Base-by-base conservation (phyloP, 2,797 vertebrate genomes). In the Atherinosoma microstoma region DNA sequence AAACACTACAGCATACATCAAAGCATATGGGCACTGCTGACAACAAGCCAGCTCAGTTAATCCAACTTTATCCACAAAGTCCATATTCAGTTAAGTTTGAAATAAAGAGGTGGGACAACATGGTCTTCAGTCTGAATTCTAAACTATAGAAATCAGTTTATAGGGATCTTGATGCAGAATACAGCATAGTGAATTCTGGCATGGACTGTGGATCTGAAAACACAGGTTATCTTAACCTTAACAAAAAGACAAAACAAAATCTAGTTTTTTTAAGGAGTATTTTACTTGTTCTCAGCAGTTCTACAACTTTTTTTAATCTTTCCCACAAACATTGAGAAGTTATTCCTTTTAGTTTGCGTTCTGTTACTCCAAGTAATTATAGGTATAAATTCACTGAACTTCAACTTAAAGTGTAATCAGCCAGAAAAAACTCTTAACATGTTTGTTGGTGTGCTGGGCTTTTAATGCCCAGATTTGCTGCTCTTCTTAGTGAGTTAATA, bases 401-500 rank as follows among this genome's bases (percentile, higher is more conserved):
- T 74, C 60, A 67, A 70, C 68, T 45, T 60, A 22, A 35, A 32
- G 67, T 70, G 58, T 79, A 72, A 84, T 87, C 75, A 83, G 42
- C n/a, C 35, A 36, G 32, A 83, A 40, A 40, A 40, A 75, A 78
- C 64, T 66, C 59, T 3, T 32, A 62, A 61, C 54, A 71, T 15
- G 16, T 58, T 40, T 59, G 69, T 70, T 58, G 67, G 64, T 2
- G 51, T 40, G 72, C 11, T 8, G 29, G 58, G 36, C 54, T 54
- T 71, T 70, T 61, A 68, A 78, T 60, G 76, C 59, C 75, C 27
- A 83, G 68, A 86, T 85, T 63, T 73, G 38, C 79, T 35, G 20
- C 58, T 79, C 62, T 79, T 85, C 68, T 67, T 35, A 45, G 66
- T 20, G 70, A 89, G 85, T 91, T 88, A 87, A 91, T 91, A 88